Evolutionary conservation across 1,140 invertebrate species (phyloP).

Genomic region (Tetragnatha versicolor): DNA sequence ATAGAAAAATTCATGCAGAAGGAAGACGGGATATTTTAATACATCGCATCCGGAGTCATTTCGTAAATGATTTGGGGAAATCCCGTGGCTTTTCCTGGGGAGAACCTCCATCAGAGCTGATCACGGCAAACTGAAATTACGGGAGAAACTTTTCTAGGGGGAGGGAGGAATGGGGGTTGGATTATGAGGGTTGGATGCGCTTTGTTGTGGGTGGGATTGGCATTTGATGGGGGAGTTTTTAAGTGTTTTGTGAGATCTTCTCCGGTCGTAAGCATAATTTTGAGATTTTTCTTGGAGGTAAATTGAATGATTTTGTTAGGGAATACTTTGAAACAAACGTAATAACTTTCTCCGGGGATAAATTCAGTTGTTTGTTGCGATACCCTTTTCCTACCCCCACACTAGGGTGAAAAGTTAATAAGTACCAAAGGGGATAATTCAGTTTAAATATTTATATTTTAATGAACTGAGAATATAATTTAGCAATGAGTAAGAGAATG

Average conservation of each 20-base stretch:
- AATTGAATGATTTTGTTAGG: not conserved
- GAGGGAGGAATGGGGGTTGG: not conserved
- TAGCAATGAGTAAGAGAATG: no score
- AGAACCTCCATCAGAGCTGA: conserved; percentile 15
- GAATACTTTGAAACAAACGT: not conserved
- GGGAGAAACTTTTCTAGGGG: not conserved
- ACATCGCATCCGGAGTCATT: conserved; percentile 21
- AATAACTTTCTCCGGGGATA: no score
- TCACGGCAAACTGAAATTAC: conserved; percentile 37
- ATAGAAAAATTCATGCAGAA: conserved; percentile 30
- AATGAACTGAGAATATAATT: no score
- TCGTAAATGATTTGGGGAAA: conserved; percentile 38
- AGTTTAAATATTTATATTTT: no score
- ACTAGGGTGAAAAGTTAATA: no score
- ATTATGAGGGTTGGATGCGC: no score
- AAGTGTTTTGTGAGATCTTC: not conserved
- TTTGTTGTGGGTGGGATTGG: not conserved
- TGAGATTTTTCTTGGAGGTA: not conserved
- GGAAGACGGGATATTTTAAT: conserved; percentile 14
- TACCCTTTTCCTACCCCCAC: no score
- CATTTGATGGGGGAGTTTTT: not conserved
- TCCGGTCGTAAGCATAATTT: not conserved
- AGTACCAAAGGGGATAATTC: no score
- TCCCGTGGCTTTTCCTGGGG: not conserved
- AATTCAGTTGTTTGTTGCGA: no score